phyloP scores from a whole-genome alignment of 1,140 invertebrate species.

The Macrosteles quadrilineatus region DNA sequence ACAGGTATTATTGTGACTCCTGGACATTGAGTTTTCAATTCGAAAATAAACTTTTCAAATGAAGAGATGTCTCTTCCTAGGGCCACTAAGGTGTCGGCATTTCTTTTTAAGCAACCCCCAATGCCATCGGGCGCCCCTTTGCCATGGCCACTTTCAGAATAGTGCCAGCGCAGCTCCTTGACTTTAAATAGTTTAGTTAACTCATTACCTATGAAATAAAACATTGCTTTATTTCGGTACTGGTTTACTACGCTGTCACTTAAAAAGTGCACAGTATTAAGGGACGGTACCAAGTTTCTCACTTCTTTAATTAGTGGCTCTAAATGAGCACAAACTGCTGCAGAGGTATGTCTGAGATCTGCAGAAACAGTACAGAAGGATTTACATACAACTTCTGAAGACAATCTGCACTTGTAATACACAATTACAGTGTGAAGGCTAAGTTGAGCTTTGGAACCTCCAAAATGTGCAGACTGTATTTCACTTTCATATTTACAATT shows the following conservation, averaged over 20 bases:
- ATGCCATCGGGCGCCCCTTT: slow-evolving; percentile 42
- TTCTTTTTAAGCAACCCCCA: slow-evolving; percentile 38
- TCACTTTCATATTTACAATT: too few species aligned
- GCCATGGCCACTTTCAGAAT: slow-evolving; percentile 41
- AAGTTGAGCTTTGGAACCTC: slow-evolving; percentile 24
- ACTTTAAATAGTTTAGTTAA: slow-evolving; percentile 30
- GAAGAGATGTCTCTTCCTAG: slow-evolving; percentile 36
- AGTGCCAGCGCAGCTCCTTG: slow-evolving; percentile 35
- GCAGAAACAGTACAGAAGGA: slow-evolving; percentile 49
- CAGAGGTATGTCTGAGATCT: slow-evolving; percentile 44
- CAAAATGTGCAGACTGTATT: too few species aligned
- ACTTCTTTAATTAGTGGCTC: slow-evolving; percentile 44
- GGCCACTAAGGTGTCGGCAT: slow-evolving; percentile 36
- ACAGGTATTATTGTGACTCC: slow-evolving; percentile 22
- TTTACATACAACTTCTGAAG: slow-evolving; percentile 32
- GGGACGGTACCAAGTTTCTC: slow-evolving; percentile 36
- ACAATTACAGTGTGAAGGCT: slow-evolving; percentile 25
- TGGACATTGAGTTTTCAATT: slow-evolving; percentile 7
- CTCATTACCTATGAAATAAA: slow-evolving; percentile 33
- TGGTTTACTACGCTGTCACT: slow-evolving; percentile 2
- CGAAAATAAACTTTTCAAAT: slow-evolving; percentile 22
- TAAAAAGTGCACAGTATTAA: slow-evolving; percentile 29
- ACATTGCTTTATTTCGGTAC: slow-evolving; percentile 33
- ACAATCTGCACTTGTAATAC: slow-evolving; percentile 24
- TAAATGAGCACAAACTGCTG: slow-evolving; percentile 48